phyloP scores from a whole-genome alignment of 2,113 vertebrate species.

The Meriones unguiculatus region DNA sequence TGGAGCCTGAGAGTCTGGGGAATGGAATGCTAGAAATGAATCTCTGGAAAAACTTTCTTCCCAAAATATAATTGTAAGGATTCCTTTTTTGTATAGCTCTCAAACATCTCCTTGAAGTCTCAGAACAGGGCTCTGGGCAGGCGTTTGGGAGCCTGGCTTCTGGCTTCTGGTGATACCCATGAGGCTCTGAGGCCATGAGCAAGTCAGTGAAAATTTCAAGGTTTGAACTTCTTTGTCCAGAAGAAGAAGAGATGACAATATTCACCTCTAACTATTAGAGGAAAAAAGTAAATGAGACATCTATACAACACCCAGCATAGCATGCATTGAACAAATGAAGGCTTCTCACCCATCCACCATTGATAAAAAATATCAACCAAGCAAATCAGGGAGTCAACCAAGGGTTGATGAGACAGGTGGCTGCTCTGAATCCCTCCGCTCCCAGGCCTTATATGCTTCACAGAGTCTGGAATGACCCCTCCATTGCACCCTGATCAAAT shows the following conservation, averaged over 20 bases:
- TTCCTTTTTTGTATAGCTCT: conserved; percentile 6
- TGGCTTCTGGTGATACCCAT: background rate
- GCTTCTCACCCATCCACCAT: background rate
- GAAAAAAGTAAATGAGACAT: background rate
- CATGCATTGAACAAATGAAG: background rate
- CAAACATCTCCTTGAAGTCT: conserved; percentile 32
- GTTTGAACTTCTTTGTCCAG: background rate
- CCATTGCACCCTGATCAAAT: background rate
- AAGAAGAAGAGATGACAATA: background rate
- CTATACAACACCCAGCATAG: background rate
- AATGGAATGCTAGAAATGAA: conserved; percentile 36
- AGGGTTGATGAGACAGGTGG: background rate
- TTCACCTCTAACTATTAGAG: background rate
- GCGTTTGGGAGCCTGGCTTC: background rate
- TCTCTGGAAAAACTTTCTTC: background rate
- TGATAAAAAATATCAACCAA: background rate
- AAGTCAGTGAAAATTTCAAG: background rate
- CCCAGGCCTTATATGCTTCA: background rate
- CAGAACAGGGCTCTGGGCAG: background rate
- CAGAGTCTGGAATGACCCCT: background rate
- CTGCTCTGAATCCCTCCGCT: background rate
- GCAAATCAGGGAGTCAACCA: background rate
- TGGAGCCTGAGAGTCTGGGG: background rate
- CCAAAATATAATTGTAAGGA: conserved; percentile 42
- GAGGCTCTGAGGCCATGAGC: background rate